Base-by-base conservation (phyloP, 2,888 invertebrate genomes). In the Dryobotodes eremita region DNA sequence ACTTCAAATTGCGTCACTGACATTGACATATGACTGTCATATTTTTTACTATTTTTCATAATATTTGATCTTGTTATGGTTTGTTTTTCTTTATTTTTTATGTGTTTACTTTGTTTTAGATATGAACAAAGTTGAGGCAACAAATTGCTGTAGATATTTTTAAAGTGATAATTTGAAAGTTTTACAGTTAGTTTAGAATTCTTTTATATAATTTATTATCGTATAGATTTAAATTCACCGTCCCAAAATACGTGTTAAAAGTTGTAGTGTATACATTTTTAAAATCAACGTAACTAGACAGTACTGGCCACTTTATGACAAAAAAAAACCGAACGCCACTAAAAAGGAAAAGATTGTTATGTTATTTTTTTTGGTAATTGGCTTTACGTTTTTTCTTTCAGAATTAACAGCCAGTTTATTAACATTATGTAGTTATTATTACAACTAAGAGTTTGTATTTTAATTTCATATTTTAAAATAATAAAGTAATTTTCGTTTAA, bases 21-120 rank as follows among this genome's bases (percentile, higher is more conserved):
- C 87, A 59, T 66, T 86, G 84, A 89, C 69, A 55, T 50, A 88
- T 55, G 62, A 70, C 20, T 64, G 57, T 78, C 80, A 88, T 89
- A 74, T 83, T 81, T 89, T 74, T 79, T 6, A 83, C 74, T 55
- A 68, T 83, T 85, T 70, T 71, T 87, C 78, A 70, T 80, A 75
- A 74, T 82, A 75, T 64, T 68, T 84, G 53, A 61, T 68, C 31
- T 77, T 80, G 71, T 81, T 75, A 72, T n/a, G 23, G 57, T 85
- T 80, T 80, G 53, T 78, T 79, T 81, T 70, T 57, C 26, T 59
- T 78, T 17, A 10, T 48, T 55, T n/a, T 64, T 42, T n/a, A 23
- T 46, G 31, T 64, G 31, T 64, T 55, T 76, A 15, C 42, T 70
- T 73, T 55, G 17, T 71, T 46, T 17, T 13, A 26, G n/a, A 20